Evolutionary conservation across 2,797 vertebrate genomes (phyloP).

Genomic region (Rhodeus uyekii): DNA sequence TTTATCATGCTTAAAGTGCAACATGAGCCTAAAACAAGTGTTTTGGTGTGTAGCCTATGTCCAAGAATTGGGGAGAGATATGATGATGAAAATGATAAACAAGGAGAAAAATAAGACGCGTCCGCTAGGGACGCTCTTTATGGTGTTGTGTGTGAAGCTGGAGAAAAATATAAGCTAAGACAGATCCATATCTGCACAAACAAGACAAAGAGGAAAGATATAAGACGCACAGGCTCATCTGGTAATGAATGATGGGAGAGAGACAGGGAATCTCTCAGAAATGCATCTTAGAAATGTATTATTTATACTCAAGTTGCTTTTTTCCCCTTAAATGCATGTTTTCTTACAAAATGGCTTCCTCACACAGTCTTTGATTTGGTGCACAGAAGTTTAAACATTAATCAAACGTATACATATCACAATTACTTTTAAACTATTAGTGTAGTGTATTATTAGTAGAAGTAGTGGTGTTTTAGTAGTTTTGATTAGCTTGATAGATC

Average conservation of each 20-base stretch:
- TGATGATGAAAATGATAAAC: slow-evolving; percentile 42
- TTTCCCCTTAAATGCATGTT: not conserved
- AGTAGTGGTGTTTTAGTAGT: not conserved
- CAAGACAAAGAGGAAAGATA: not conserved
- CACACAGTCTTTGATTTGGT: not conserved
- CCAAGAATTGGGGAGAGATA: not conserved
- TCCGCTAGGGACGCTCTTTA: slow-evolving; percentile 22
- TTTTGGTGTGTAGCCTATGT: not conserved
- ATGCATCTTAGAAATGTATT: not conserved
- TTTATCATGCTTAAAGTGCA: too few relatives aligned
- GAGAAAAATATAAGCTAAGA: not conserved
- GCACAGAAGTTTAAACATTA: not conserved
- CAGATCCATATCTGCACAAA: not conserved
- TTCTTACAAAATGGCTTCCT: not conserved
- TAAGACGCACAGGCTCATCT: not conserved
- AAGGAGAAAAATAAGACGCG: slow-evolving; percentile 1
- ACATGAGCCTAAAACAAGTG: not conserved
- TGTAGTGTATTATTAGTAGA: not conserved
- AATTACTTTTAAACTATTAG: not conserved
- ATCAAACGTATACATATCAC: not conserved
- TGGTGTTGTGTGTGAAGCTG: not conserved
- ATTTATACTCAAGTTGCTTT: not conserved
- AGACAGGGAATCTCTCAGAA: not conserved
- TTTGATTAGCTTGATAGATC: not conserved
- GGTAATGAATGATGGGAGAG: not conserved